Percentiles rank a stretch among this genome's conserved stretches.
Conservation (phyloP, 2,113 vertebrate genomes). For the Vulpes lagopus region DNA sequence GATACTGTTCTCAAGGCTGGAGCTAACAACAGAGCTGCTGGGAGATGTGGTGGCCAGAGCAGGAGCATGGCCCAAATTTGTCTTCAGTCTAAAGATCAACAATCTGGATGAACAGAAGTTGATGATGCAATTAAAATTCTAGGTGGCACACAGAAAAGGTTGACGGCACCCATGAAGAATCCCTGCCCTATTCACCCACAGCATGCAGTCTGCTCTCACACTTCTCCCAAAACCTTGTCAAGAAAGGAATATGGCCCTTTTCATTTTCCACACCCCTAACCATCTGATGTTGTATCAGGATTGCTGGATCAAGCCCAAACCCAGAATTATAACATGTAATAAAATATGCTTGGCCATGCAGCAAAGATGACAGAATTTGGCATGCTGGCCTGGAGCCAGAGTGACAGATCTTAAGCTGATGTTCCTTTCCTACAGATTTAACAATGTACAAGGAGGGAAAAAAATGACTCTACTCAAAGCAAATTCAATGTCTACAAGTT, state of each 20-base stretch:
- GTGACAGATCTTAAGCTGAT: constrained; percentile 50
- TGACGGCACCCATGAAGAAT: neutral
- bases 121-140: constrained; percentile 10
- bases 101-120: neutral
- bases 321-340: constrained; percentile 78
- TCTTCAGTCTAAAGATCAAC: constrained; percentile 20
- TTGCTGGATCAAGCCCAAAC: constrained; percentile 60
- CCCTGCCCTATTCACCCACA: neutral
- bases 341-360: constrained; percentile 73
- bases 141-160: neutral
- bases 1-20: neutral
- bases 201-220: neutral
- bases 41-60: neutral
- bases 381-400: constrained; percentile 63
- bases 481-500: constrained; percentile 33
- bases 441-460: constrained; percentile 42
- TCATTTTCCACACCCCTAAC: constrained; percentile 58
- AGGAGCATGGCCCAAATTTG: neutral
- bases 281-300: constrained; percentile 52
- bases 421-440: constrained; percentile 61
- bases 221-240: neutral
- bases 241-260: constrained; percentile 34
- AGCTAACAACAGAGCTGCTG: neutral
- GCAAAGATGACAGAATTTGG: constrained; percentile 70
- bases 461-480: constrained; percentile 20